Percentiles rank a stretch among this genome's conserved stretches.
Conservation (phyloP, 2,888 invertebrate genomes). For the Apamea sordens region DNA sequence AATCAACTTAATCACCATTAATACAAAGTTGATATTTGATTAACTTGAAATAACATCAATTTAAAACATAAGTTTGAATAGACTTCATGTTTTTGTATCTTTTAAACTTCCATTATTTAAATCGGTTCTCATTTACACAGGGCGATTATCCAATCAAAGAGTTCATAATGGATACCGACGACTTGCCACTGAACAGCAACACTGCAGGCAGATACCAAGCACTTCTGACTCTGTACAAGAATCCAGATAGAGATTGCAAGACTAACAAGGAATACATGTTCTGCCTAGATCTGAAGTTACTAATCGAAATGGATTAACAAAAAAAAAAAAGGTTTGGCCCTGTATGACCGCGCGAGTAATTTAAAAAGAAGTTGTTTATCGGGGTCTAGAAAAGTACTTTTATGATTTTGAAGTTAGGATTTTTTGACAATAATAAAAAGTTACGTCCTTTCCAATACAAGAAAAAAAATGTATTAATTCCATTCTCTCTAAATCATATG, state of each 20-base stretch:
- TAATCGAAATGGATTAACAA: slow-evolving; percentile 70
- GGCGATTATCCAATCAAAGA: slow-evolving; percentile 72
- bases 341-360: not conserved
- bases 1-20: too few species aligned
- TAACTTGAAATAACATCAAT: too few species aligned
- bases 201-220: slow-evolving; percentile 75
- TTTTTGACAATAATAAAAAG: slow-evolving; percentile 29
- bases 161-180: slow-evolving; percentile 70
- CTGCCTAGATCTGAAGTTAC: slow-evolving; percentile 73
- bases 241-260: slow-evolving; percentile 69
- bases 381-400: not conserved
- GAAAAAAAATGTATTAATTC: not conserved
- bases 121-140: slow-evolving; percentile 62
- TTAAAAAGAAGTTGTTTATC: not conserved
- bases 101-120: not conserved
- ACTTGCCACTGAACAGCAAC: slow-evolving; percentile 73
- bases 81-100: too few species aligned
- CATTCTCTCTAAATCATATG: not conserved
- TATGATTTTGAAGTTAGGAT: not conserved
- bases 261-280: slow-evolving; percentile 66
- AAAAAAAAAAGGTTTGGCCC: not conserved
- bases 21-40: too few species aligned
- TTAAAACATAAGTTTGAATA: too few species aligned
- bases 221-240: slow-evolving; percentile 69
- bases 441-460: not conserved